Evolutionary conservation across 1,140 invertebrate genomes (phyloP).

Genomic region (Panonychus citri): DNA sequence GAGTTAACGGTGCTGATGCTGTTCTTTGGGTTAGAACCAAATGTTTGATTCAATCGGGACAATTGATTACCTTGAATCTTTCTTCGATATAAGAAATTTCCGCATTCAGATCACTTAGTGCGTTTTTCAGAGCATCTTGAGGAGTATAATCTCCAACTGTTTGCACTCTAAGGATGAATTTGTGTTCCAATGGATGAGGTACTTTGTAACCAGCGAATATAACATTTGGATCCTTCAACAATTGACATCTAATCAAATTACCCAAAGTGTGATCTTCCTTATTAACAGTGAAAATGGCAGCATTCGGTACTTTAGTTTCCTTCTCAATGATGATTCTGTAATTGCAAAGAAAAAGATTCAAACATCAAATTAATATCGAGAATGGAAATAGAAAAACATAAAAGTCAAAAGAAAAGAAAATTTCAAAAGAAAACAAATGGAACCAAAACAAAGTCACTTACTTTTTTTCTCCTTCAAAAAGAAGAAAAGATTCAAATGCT

Average conservation of each 20-base stretch:
- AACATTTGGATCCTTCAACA: constrained; percentile 80
- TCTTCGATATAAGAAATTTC: constrained; percentile 93
- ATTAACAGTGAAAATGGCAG: constrained; percentile 93
- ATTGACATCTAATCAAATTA: constrained; percentile 70
- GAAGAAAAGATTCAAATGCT: constrained; percentile 89
- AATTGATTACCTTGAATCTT: constrained; percentile 68
- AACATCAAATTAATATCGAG: too few species aligned
- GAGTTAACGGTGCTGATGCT: too few species aligned
- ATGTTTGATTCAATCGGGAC: too few species aligned
- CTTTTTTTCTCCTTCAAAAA: constrained; percentile 96
- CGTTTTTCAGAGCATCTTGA: constrained; percentile 89
- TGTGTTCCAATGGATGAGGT: constrained; percentile 94
- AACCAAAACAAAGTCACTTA: constrained; percentile 27
- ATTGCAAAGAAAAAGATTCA: constrained; percentile 18
- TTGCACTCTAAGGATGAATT: constrained; percentile 89
- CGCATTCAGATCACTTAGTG: constrained; percentile 89
- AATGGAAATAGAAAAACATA: too few species aligned
- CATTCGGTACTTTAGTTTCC: constrained; percentile 97
- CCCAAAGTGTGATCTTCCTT: constrained; percentile 99
- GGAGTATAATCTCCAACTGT: constrained; percentile 85
- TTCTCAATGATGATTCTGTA: constrained; percentile 83
- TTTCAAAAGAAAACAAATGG: constrained; percentile 5
- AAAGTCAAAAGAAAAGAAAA: constrained; percentile 9
- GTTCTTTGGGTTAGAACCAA: too few species aligned
- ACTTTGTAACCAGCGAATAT: constrained; percentile 96